Base-by-base conservation (phyloP, 2,113 vertebrate genomes). In the Nycticebus coucang region DNA sequence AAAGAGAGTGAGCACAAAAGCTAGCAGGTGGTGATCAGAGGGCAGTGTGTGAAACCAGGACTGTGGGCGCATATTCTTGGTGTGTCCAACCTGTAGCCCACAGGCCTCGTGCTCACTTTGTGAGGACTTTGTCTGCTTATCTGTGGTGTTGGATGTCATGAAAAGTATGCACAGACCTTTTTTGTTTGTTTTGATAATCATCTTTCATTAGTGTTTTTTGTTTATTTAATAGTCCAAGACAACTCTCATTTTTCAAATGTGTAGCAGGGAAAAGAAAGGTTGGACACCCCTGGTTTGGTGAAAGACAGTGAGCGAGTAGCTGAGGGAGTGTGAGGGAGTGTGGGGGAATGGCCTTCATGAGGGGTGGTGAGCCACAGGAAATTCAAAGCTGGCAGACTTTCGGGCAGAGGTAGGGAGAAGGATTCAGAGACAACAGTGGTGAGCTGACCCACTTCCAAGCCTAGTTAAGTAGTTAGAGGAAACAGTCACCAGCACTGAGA, bases 391-490 rank as follows among this genome's bases (percentile, higher is more conserved):
- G n/a, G 62, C 41, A 62, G 60, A 13, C 57, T 21, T 35, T 3
- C 8, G 57, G 55, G 17, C 50, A 53, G 50, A 30, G 41, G 71
- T 11, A 68, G 18, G 30, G 92, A 69, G 50, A 80, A 41, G 15
- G 30, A 14, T 71, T 55, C 94, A 26, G 83, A 72, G 57, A n/a
- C n/a, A 68, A 24, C 26, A 26, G 35, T 24, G n/a, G 59, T 37
- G 30, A 79, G 10, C 28, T n/a, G 59, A 21, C 5, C 57, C 5
- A 2, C 30, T 12, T 77, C n/a, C 30, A 10, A 30, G 64, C 77
- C 22, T 41, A 4, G 41, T 1, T 1, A 53, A 7, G 41, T 0
- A 50, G 55, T 28, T 0, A 2, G 2, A 81, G 57, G 19, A 35
- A 35, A 69, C n/a, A 19, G 45, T 21, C 4, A 7, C 35, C 15